Evolutionary conservation across 64 coral and sea anemone genomes (phyloP), one percentile per base, ranked within the genome.

Genomic region (Platygyra sinensis): DNA sequence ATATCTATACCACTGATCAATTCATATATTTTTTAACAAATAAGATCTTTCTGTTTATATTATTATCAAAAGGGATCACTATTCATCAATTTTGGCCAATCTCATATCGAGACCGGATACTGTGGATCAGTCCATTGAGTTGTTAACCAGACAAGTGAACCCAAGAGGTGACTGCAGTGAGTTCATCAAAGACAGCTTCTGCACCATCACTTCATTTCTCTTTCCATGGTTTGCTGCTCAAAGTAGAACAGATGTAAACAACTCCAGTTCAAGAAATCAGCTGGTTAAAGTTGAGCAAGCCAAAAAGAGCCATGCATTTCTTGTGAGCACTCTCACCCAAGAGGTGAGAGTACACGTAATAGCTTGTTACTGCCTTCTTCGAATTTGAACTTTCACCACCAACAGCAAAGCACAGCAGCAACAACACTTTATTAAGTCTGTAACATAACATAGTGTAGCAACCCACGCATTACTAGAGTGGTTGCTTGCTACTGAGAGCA

Each of bases 221-320:
- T 88, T 96, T 28, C 94, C 94, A 8, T 96, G 90, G 90, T 96
- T 96, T 71, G 94, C 94, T 54, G 83, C 77, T 29, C 94, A 93
- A 61, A 96, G 94, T 74, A 96, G 91, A 87, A 88, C 77, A 33
- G 94, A 93, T 18, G 90, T 77, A 30, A n/a, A 62, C 60, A 67
- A 88, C 17, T 87, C 77, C 1, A 55, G 72, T 36, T 61, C 81
- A 50, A 77, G 73, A 14, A 80, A 89, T 86, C 65, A 91, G 17
- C 77, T 65, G 57, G 72, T 9, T 36, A 88, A 88, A 30, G 63
- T 57, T 62, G 60, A 24, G 0, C 72, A 96, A 67, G 94, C 94
- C 22, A 89, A 52, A 52, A 86, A 93, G 67, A 96, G 90, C 65
- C 28, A 93, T 27, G 94, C 89, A 13, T 93, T 78, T 57, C 94